phyloP scores from a whole-genome alignment of 2,797 vertebrate genomes.

The Glossophaga mutica region DNA sequence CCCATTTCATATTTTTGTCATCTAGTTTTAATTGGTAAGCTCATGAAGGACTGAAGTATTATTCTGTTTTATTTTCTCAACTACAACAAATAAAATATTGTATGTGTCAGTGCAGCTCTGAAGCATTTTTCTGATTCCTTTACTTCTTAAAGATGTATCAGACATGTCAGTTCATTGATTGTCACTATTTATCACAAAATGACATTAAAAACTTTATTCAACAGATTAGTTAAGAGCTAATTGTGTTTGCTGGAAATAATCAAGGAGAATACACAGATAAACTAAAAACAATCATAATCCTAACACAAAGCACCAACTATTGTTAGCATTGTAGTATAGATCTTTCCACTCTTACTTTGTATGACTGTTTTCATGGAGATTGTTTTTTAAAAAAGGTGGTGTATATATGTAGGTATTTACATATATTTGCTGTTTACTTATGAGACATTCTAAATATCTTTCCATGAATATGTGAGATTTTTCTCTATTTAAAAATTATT shows the following conservation, averaged over 20 bases:
- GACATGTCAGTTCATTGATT: neutral
- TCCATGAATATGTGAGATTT: neutral
- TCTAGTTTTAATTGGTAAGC: neutral
- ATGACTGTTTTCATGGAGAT: neutral
- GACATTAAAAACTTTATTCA: constrained; percentile 2
- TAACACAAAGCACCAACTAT: neutral
- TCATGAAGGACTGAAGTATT: neutral
- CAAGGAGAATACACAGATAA: neutral
- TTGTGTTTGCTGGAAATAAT: neutral
- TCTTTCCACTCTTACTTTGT: neutral
- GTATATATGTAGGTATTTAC: neutral
- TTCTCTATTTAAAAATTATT: neutral
- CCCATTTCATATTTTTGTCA: neutral
- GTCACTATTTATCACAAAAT: neutral
- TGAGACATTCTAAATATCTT: neutral
- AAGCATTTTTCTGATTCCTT: neutral
- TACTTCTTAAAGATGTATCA: neutral
- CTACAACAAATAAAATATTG: neutral
- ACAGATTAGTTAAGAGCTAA: neutral
- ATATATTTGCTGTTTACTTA: neutral
- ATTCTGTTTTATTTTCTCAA: neutral
- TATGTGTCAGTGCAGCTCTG: neutral
- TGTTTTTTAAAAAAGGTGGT: neutral
- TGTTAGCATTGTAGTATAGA: neutral
- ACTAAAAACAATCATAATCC: neutral